phyloP scores from a whole-genome alignment of 2,888 invertebrate species.

The Acronicta leporina region DNA sequence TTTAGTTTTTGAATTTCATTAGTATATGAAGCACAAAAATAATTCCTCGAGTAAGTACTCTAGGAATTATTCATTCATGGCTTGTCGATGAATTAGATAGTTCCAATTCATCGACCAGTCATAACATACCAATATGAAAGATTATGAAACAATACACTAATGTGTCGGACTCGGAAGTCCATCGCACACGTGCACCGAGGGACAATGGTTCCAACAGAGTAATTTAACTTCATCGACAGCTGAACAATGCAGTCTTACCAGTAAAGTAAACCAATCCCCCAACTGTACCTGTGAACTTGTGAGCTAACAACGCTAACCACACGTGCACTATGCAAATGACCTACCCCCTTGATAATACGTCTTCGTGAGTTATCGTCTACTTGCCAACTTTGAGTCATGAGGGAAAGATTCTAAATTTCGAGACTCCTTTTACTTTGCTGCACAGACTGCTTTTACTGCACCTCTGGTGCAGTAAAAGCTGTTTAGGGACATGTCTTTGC shows the following conservation, averaged over 20 bases:
- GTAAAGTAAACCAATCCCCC: slow-evolving; percentile 41
- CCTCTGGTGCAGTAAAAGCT: slow-evolving; percentile 22
- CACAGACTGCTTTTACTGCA: too few species aligned
- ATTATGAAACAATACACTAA: too few species aligned
- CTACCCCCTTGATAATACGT: slow-evolving; percentile 39
- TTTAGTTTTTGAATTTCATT: not conserved
- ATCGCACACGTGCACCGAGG: too few species aligned
- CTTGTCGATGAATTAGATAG: too few species aligned
- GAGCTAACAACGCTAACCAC: slow-evolving; percentile 25
- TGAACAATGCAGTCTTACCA: slow-evolving; percentile 36
- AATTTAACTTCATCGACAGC: slow-evolving; percentile 30
- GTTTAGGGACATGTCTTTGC: slow-evolving; percentile 30
- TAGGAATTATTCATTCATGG: too few species aligned
- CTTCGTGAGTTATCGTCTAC: slow-evolving; percentile 37
- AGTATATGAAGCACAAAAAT: too few species aligned
- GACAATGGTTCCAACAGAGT: not conserved
- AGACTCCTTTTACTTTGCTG: too few species aligned
- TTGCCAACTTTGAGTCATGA: slow-evolving; percentile 41
- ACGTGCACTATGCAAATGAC: slow-evolving; percentile 54
- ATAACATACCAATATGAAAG: too few species aligned
- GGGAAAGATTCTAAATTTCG: slow-evolving; percentile 45
- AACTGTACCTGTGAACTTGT: slow-evolving; percentile 40
- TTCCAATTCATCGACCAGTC: too few species aligned
- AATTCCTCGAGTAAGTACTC: too few species aligned
- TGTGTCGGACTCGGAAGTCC: too few species aligned